Evolutionary conservation across 1,140 invertebrate genomes (phyloP), one percentile per base, ranked within the genome.

Genomic region (Lucilia sericata): DNA sequence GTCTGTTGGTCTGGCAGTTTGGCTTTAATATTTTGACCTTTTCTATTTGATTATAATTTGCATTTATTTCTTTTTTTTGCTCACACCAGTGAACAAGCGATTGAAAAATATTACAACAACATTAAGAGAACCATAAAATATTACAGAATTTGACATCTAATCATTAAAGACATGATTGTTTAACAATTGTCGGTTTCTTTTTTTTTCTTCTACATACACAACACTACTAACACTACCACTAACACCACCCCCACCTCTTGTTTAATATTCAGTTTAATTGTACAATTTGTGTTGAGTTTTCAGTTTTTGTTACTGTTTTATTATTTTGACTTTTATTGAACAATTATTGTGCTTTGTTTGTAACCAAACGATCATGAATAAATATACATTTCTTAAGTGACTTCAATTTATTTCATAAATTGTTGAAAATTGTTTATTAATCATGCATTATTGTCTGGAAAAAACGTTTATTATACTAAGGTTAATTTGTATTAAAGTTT

Each of bases 21-120:
- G 21, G 42, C 21, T 49, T 80, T 80, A 51, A 49, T 49, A 49
- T 42, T 80, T 49, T 49, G 76, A 80, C 76, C 76, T 80, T 80
- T 80, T 80, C 76, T 80, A 80, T 80, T 80, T 80, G 76, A 80
- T 80, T 80, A 80, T 80, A 80, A 80, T 80, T 80, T 80, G 76
- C 76, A 80, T 80, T 80, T 80, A 21, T 80, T 30, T 30, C 1
- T 30, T 30, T 30, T 30, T 30, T 80, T 49, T 55, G 51, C 17
- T 8, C 51, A 17, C 0, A 3, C 5, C 42, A 42, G 42, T 5
- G 7, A 42, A 42, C 42, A 42, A 42, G 42, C 42, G 42, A 42
- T 42, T 2, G 42, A 42, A n/a, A 55, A 55, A 55, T 55, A n/a
- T 17, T 55, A 36, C 74, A 76, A 36, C 74, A 19, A 78, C 34